Conservation (phyloP, 2,113 vertebrate genomes). For the Litocranius walleri region DNA sequence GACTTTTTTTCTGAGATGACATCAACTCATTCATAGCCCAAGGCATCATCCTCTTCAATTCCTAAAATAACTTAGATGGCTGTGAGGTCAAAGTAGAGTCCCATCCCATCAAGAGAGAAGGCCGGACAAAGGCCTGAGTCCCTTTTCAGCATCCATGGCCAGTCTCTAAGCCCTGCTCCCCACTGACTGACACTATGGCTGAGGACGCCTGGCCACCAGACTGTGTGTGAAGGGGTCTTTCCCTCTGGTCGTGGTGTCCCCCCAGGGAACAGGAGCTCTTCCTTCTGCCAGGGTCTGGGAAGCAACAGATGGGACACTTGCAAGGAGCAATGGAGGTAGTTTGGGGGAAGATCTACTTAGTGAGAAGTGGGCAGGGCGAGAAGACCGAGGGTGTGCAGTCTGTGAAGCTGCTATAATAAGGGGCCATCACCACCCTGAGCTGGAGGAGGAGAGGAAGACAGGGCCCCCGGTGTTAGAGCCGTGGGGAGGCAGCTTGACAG, state of each 20-base stretch:
- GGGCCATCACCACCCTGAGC: background rate
- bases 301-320: background rate
- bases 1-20: background rate
- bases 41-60: background rate
- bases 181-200: background rate
- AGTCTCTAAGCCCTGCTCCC: background rate
- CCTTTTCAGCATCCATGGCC: background rate
- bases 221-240: background rate
- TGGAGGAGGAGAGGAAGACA: background rate
- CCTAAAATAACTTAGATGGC: constrained; percentile 28
- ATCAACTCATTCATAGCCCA: background rate
- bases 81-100: background rate
- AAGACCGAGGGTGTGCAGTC: background rate
- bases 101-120: background rate
- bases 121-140: background rate
- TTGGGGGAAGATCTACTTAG: background rate
- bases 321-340: background rate
- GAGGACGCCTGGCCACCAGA: background rate
- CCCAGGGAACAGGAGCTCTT: background rate
- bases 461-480: background rate
- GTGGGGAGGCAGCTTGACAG: background rate
- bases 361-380: background rate
- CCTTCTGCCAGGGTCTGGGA: background rate
- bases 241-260: background rate
- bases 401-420: background rate